Conservation (phyloP, 2,888 invertebrate species). For the Muschampia plurimacula region DNA sequence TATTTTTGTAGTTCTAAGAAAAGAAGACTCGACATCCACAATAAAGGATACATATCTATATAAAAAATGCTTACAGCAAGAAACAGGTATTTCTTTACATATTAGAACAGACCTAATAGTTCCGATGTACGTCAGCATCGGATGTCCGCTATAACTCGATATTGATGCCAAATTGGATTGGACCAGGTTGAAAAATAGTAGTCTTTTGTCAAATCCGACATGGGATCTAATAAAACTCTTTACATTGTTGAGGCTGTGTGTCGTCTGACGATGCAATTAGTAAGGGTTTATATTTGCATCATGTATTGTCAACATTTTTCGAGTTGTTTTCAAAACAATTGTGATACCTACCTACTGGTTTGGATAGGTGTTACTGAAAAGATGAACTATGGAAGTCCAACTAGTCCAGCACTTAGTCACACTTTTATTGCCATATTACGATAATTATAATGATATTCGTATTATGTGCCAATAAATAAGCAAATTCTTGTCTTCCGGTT, state of each 20-base stretch:
- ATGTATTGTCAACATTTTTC: neutral
- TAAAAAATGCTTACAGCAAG: neutral
- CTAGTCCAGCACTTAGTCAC: too few relatives aligned
- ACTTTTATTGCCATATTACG: too few relatives aligned
- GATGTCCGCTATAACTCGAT: constrained; percentile 60
- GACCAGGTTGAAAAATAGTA: constrained; percentile 22
- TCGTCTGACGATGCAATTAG: constrained; percentile 3
- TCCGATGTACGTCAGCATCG: constrained; percentile 47
- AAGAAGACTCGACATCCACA: too few relatives aligned
- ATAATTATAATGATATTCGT: too few relatives aligned
- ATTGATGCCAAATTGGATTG: constrained; percentile 42
- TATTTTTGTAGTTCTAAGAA: too few relatives aligned
- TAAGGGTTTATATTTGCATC: neutral
- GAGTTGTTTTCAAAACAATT: neutral
- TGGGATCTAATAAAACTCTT: constrained; percentile 19
- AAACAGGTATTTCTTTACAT: neutral
- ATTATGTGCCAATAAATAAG: too few relatives aligned
- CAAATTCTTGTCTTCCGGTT: too few relatives aligned
- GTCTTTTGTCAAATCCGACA: constrained; percentile 28
- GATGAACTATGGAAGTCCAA: too few relatives aligned
- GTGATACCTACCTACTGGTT: neutral
- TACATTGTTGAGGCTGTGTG: constrained; percentile 4
- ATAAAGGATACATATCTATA: too few relatives aligned
- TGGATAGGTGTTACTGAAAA: too few relatives aligned
- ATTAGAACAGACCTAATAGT: constrained; percentile 23